A percentile compares a stretch with the other conserved stretches of the same genome.
Evolutionary conservation across 2,113 vertebrate species (phyloP).

Genomic region (Steatornis caripensis): DNA sequence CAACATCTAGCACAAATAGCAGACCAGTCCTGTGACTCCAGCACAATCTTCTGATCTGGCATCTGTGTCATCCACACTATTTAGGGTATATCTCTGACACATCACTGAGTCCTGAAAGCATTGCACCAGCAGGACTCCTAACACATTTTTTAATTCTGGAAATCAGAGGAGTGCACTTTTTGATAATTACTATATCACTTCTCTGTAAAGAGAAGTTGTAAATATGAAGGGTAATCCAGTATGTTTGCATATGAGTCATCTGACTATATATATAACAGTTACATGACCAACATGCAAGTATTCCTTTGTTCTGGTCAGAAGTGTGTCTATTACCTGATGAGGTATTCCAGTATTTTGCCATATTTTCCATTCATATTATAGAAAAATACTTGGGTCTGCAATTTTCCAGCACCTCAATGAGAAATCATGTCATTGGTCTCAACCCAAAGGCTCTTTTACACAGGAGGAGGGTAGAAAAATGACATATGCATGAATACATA

Average conservation of each 20-base stretch:
- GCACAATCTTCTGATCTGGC: background rate
- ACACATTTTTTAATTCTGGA: background rate
- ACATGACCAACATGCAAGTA: background rate
- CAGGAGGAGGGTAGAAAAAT: rapidly evolving
- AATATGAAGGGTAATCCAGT: background rate
- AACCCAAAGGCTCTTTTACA: background rate
- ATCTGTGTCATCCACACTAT: background rate
- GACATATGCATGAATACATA: background rate
- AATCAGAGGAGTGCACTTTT: background rate
- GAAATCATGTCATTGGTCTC: background rate
- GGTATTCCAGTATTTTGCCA: background rate
- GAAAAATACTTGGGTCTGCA: background rate
- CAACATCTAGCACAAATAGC: background rate
- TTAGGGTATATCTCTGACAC: background rate
- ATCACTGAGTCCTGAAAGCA: background rate
- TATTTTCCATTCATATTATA: background rate
- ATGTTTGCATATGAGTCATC: background rate
- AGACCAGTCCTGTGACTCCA: background rate
- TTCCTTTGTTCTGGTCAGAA: background rate
- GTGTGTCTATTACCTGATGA: background rate
- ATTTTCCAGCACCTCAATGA: background rate
- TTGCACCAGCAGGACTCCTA: background rate
- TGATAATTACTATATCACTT: background rate
- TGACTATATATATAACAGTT: background rate
- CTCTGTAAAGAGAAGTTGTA: background rate